These are phyloP conservation scores for Muscina levida DNA, from an alignment of 2,888 invertebrate species.

Conservation along the genomic window DNA sequence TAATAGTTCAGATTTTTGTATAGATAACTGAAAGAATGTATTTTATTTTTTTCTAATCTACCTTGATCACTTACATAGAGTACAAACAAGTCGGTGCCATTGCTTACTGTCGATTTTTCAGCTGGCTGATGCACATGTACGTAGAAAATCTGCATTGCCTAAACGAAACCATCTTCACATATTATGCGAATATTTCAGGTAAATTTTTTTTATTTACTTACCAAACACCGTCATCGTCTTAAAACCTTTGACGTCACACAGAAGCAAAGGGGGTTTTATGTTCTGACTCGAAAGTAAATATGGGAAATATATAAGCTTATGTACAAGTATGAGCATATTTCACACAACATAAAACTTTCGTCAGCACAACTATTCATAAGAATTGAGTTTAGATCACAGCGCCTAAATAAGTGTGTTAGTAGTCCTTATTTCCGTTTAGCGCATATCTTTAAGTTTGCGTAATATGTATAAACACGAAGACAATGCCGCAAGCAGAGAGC, in stretches of 20 bases:
- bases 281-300: slow-evolving; percentile 11
- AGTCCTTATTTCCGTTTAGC: slow-evolving; percentile 50
- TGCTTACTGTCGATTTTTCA: too few species aligned
- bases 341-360: not conserved
- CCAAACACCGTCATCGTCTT: slow-evolving; percentile 7
- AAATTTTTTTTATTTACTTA: not conserved
- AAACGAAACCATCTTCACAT: too few species aligned
- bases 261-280: not conserved
- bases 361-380: slow-evolving; percentile 2
- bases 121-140: too few species aligned
- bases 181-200: not conserved
- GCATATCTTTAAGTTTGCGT: too few species aligned
- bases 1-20: too few species aligned
- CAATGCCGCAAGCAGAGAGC: too few species aligned
- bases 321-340: not conserved
- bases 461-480: too few species aligned
- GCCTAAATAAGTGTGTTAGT: slow-evolving; percentile 52
- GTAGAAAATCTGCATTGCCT: too few species aligned
- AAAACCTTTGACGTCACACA: not conserved
- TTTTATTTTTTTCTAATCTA: too few species aligned
- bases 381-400: slow-evolving; percentile 45
- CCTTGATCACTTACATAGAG: too few species aligned
- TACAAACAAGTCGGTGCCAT: too few species aligned
- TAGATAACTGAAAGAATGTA: too few species aligned
- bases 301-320: not conserved